Percentiles rank a stretch among this genome's conserved stretches.
Evolutionary conservation across 2,113 vertebrate genomes (phyloP).

Genomic region (Jaculus jaculus): DNA sequence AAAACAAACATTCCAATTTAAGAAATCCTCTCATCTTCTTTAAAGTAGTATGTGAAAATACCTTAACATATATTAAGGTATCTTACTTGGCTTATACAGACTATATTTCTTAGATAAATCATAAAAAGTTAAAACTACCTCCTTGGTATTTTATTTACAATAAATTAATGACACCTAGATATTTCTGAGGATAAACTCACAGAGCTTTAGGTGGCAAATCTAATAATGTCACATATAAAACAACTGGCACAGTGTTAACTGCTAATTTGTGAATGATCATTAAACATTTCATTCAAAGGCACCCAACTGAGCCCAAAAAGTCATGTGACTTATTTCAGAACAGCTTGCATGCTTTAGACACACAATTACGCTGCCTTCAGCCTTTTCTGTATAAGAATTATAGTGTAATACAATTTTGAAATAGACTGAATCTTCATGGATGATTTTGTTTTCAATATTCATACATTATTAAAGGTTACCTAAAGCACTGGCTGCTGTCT

Average conservation of each 20-base stretch:
- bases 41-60: conserved; percentile 27
- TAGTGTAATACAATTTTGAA: neutral
- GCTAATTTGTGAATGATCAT: neutral
- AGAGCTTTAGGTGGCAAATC: neutral
- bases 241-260: neutral
- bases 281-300: neutral
- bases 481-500: conserved; percentile 17
- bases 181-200: neutral
- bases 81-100: neutral
- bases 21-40: neutral
- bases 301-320: neutral
- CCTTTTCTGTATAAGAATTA: neutral
- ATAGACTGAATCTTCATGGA: neutral
- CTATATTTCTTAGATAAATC: neutral
- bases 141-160: neutral
- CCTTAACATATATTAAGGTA: neutral
- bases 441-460: neutral
- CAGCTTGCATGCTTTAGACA: neutral
- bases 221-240: neutral
- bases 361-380: neutral
- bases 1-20: conserved; percentile 11
- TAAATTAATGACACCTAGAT: neutral
- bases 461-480: neutral
- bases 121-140: neutral
- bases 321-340: neutral